Evolutionary conservation across 2,888 invertebrate species (phyloP).

Genomic region (Noctua comes): DNA sequence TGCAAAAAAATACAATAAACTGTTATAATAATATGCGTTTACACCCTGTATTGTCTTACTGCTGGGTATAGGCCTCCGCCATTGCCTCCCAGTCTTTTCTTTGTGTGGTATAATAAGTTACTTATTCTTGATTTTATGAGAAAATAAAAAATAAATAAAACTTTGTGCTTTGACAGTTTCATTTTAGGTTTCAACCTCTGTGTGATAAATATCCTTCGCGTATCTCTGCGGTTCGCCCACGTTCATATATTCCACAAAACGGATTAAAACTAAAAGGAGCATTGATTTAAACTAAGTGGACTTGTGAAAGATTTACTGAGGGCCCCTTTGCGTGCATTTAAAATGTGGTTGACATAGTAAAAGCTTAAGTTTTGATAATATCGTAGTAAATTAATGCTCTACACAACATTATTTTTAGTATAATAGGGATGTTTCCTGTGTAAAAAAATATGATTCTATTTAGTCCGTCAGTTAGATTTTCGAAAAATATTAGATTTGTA

Average conservation of each 20-base stretch:
- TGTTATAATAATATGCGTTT: too few species aligned
- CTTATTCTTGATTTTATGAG: not conserved
- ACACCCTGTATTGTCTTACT: too few species aligned
- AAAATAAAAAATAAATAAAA: not conserved
- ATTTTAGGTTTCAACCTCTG: not conserved
- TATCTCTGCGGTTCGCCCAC: slow-evolving; percentile 1
- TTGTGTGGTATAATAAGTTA: too few species aligned
- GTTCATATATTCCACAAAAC: slow-evolving; percentile 33
- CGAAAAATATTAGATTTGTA: too few species aligned
- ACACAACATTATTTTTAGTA: too few species aligned
- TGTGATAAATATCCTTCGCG: not conserved
- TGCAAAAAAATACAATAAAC: slow-evolving; percentile 71
- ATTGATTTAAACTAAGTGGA: slow-evolving; percentile 24
- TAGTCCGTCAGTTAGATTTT: too few species aligned
- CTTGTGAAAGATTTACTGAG: slow-evolving; percentile 20
- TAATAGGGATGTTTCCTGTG: too few species aligned
- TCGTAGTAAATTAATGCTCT: not conserved
- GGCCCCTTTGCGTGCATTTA: slow-evolving; percentile 15
- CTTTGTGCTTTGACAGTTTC: not conserved
- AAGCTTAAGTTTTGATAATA: not conserved
- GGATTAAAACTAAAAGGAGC: slow-evolving; percentile 38
- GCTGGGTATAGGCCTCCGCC: too few species aligned
- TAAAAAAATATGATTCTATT: too few species aligned
- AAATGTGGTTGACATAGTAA: not conserved
- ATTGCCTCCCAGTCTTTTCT: too few species aligned